Evolutionary conservation across 2,113 vertebrate genomes (phyloP), one percentile per base, ranked within the genome.

Genomic region (Channa maculata): DNA sequence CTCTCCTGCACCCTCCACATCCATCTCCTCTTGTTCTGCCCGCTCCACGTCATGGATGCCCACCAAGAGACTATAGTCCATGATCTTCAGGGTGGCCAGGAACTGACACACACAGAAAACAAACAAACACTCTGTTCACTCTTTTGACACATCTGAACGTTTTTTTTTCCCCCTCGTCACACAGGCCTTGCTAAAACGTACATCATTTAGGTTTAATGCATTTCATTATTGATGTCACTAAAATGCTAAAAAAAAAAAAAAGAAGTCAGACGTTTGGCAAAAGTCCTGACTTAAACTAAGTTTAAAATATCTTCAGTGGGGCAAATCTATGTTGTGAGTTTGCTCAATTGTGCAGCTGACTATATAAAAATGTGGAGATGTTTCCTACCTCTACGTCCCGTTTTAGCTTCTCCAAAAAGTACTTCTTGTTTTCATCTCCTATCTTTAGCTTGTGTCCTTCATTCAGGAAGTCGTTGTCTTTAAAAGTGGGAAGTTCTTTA

Each of bases 1-100:
- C 44, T 99, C 97, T 2, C 0, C 96, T 0, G 39, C 81, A 3
- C 89, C 94, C 87, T 99, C 97, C 84, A 98, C 97, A 2, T 99
- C 98, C 92, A 97, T 96, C 91, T 98, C 97, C 59, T 99, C 97
- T 91, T 99, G 97, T 90, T 98, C 98, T 0, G 97, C 98, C 14
- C 97, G 90, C 76, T 99, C 98, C 63, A 99, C 97, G 0, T 99
- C 98, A 0, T 99, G 97, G 87, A 99, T 96, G 37, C 98, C 98
- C 58, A 99, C 97, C 73, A 99, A 90, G 43, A 99, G 92, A 76
- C 97, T 99, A 90, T 99, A 99, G 91, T 99, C 98, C 98, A 99
- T 99, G 83, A 99, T 98, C 94, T 98, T 99, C 77, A 99, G 92
- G 77, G 97, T 96, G 14, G 97, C 96, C 73, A 99, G 77, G 61